phyloP scores from a whole-genome alignment of 1,140 invertebrate species.

The Drosophila micromelanica region DNA sequence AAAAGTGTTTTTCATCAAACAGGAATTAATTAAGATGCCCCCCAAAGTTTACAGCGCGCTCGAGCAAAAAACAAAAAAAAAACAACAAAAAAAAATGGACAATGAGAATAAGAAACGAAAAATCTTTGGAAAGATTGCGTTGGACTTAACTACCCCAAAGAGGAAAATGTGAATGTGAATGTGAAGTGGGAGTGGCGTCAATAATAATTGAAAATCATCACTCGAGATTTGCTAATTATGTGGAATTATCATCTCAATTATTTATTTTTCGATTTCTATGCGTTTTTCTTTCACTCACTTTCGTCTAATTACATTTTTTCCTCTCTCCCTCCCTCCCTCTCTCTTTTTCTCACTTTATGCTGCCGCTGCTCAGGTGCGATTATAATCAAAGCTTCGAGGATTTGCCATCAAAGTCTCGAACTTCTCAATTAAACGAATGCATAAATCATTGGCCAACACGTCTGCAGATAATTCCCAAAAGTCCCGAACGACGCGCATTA shows the following conservation, averaged over 20 bases:
- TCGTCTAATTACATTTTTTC: conserved; percentile 70
- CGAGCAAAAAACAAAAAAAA: conserved; percentile 29
- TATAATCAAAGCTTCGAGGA: conserved; percentile 78
- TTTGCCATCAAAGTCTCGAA: conserved; percentile 81
- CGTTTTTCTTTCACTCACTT: conserved; percentile 50
- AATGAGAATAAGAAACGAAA: conserved; percentile 31
- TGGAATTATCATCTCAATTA: conserved; percentile 83
- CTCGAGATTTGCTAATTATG: conserved; percentile 81
- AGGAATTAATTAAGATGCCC: conserved; percentile 79
- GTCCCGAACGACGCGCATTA: conserved; percentile 64
- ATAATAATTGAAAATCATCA: conserved; percentile 83
- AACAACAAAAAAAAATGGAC: conserved; percentile 5
- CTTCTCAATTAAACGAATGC: conserved; percentile 84
- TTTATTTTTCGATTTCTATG: conserved; percentile 79
- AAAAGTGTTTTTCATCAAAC: conserved; percentile 81
- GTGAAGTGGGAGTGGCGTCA: conserved; percentile 9
- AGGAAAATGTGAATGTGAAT: neutral
- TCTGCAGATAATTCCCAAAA: conserved; percentile 80
- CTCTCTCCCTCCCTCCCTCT: neutral
- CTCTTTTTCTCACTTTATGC: neutral
- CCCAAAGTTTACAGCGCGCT: conserved; percentile 43
- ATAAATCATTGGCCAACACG: conserved; percentile 78
- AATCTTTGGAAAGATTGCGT: conserved; percentile 39
- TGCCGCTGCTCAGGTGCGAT: conserved; percentile 69
- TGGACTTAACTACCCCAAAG: neutral